These are phyloP conservation scores for Ostrea edulis DNA, from an alignment of 1,140 invertebrate species.

Conservation along the genomic window DNA sequence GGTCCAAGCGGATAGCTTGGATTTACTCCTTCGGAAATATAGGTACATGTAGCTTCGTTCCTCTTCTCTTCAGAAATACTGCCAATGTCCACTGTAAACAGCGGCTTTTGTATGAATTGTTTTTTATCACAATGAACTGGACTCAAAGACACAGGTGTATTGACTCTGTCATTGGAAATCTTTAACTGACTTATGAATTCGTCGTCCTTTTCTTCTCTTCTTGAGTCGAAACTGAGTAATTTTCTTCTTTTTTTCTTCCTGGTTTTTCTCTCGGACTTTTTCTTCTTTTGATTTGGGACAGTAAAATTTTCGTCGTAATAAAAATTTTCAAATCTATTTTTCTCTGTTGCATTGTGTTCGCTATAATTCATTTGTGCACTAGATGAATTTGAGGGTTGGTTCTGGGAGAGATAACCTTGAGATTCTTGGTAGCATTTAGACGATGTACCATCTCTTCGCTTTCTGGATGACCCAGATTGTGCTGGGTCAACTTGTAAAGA, in stretches of 20 bases:
- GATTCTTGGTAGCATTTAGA: not conserved
- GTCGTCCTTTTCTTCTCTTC: not conserved
- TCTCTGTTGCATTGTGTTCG: not conserved
- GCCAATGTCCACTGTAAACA: not conserved
- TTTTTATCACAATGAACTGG: conserved; percentile 3
- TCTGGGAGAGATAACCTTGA: not conserved
- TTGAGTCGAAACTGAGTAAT: not conserved
- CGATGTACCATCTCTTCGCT: not conserved
- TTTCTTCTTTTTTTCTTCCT: not conserved
- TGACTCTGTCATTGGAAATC: not conserved
- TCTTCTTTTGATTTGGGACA: not conserved
- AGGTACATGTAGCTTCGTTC: not conserved
- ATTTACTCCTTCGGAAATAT: not conserved
- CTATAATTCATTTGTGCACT: not conserved
- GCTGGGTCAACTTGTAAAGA: not conserved
- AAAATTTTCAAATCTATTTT: not conserved
- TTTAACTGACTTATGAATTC: not conserved
- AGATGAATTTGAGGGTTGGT: not conserved
- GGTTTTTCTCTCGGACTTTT: not conserved
- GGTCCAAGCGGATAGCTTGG: not conserved
- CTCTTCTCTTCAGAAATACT: not conserved
- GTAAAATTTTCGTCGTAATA: not conserved
- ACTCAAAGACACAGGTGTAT: not conserved
- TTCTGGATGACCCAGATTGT: not conserved
- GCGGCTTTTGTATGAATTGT: not conserved